Evolutionary conservation across 2,888 invertebrate genomes (phyloP).

Genomic region (Empis stercorea): DNA sequence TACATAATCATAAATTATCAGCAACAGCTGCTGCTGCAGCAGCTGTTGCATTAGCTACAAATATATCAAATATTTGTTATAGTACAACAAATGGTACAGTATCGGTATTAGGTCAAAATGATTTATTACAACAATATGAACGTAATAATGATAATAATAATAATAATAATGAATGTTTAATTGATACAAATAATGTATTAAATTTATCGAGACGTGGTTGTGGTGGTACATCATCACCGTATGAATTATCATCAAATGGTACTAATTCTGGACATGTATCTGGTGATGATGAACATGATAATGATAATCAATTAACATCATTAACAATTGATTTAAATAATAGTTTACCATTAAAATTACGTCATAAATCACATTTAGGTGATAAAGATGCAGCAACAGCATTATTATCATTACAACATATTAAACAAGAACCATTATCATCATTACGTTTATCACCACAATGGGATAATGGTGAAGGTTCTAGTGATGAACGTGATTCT

Average conservation of each 20-base stretch:
- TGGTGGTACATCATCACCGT: slow-evolving; percentile 51
- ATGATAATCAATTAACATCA: slow-evolving; percentile 39
- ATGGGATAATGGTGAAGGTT: slow-evolving; percentile 82
- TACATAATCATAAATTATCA: not conserved
- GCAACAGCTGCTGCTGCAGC: slow-evolving; percentile 17
- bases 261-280: slow-evolving; percentile 42
- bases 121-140: slow-evolving; percentile 4
- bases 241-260: slow-evolving; percentile 59
- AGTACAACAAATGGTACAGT: slow-evolving; percentile 3
- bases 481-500: slow-evolving; percentile 80
- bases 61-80: slow-evolving; percentile 11
- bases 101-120: slow-evolving; percentile 4
- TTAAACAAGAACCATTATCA: slow-evolving; percentile 73
- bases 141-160: slow-evolving; percentile 17
- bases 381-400: slow-evolving; percentile 80
- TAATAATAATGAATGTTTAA: not conserved
- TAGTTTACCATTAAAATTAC: slow-evolving; percentile 75
- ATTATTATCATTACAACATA: slow-evolving; percentile 67
- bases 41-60: slow-evolving; percentile 15
- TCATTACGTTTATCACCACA: slow-evolving; percentile 54
- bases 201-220: slow-evolving; percentile 52
- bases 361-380: slow-evolving; percentile 82
- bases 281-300: slow-evolving; percentile 38
- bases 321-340: slow-evolving; percentile 49
- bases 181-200: slow-evolving; percentile 40